Evolutionary conservation across 1,140 invertebrate species (phyloP).

Genomic region (Ips nitidus): DNA sequence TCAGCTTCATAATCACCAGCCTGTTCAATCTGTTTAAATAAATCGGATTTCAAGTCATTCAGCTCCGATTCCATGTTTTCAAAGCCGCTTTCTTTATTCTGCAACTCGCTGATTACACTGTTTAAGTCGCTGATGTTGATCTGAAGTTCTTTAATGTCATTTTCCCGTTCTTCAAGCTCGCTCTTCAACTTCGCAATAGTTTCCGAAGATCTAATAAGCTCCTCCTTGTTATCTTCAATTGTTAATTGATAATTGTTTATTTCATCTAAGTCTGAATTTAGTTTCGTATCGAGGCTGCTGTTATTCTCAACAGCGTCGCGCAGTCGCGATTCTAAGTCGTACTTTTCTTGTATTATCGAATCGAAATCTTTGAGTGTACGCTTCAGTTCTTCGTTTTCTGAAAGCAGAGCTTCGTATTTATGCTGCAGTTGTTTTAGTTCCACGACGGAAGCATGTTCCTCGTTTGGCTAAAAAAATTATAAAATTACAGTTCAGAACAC

Average conservation of each 20-base stretch:
- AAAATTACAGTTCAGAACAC: too few species aligned
- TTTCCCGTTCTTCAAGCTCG: conserved; percentile 39
- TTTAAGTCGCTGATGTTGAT: conserved; percentile 42
- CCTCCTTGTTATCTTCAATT: conserved; percentile 53
- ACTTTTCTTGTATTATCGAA: conserved; percentile 56
- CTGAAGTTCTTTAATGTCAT: conserved; percentile 42
- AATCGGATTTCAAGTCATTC: conserved; percentile 30
- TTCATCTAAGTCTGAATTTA: conserved; percentile 50
- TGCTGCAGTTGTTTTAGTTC: conserved; percentile 36
- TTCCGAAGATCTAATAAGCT: conserved; percentile 42
- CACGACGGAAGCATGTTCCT: not conserved
- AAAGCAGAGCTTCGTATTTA: conserved; percentile 39
- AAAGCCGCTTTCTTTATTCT: conserved; percentile 40
- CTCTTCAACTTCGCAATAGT: conserved; percentile 40
- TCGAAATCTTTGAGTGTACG: conserved; percentile 56
- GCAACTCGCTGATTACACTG: conserved; percentile 40
- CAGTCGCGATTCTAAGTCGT: conserved; percentile 50
- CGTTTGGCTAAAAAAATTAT: too few species aligned
- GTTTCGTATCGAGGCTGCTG: conserved; percentile 51
- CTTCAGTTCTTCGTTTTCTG: conserved; percentile 47
- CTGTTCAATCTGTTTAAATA: conserved; percentile 38
- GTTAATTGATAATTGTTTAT: conserved; percentile 51
- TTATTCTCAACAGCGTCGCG: conserved; percentile 50
- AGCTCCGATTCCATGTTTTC: conserved; percentile 40
- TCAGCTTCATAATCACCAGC: conserved; percentile 41